Percentiles rank a stretch among this genome's conserved stretches.
phyloP scores from a whole-genome alignment of 2,113 vertebrate genomes.

The Fukomys damarensis region DNA sequence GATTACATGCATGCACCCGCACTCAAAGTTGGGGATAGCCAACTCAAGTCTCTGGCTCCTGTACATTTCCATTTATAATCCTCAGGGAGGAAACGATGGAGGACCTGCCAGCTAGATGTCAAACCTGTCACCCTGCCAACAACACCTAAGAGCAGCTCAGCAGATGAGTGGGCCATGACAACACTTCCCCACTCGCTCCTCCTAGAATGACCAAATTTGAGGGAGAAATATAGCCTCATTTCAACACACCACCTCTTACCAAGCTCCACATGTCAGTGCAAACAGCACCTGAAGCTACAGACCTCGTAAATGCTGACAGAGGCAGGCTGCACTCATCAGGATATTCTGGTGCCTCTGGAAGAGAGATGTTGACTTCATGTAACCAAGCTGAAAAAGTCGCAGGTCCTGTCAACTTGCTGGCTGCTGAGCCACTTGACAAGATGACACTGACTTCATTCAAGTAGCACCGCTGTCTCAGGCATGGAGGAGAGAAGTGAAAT shows the following conservation, averaged over 20 bases:
- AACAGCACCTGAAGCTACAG: neutral
- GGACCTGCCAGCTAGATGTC: neutral
- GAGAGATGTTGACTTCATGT: neutral
- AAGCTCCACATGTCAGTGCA: conserved; percentile 18
- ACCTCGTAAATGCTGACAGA: neutral
- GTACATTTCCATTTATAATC: neutral
- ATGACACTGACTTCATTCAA: neutral
- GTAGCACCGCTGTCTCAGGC: neutral
- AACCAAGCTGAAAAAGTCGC: neutral
- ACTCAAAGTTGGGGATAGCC: neutral
- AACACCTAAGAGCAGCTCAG: neutral
- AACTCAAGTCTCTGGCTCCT: neutral
- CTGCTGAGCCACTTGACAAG: neutral
- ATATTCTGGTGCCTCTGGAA: neutral
- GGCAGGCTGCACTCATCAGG: neutral
- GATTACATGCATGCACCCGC: neutral
- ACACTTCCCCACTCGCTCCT: neutral
- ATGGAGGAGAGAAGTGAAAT: neutral
- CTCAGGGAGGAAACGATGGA: neutral
- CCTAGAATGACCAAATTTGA: neutral
- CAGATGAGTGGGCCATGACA: neutral
- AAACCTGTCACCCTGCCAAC: conserved; percentile 57
- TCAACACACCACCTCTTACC: neutral
- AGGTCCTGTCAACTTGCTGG: neutral
- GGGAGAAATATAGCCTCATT: neutral